These are phyloP conservation scores for Leptopilina myrica DNA, from an alignment of 2,888 invertebrate species.

Conservation along the genomic window DNA sequence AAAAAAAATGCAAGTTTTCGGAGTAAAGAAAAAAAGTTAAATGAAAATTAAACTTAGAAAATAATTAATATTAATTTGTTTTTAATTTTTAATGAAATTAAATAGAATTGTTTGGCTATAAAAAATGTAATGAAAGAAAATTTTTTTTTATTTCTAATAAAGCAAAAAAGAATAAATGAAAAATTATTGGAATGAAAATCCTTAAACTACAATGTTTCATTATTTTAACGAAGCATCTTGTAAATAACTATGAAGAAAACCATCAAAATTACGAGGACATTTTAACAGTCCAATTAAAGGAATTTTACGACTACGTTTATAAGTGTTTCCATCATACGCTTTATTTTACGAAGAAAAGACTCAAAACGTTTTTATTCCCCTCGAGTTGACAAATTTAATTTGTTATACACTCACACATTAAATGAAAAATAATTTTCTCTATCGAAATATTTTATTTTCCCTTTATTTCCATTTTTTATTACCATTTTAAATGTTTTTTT, in stretches of 20 bases:
- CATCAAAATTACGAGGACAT: conserved; percentile 23
- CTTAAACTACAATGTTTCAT: neutral
- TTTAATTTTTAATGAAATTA: no score
- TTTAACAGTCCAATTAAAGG: conserved; percentile 4
- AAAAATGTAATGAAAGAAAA: no score
- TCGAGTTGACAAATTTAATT: neutral
- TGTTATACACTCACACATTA: neutral
- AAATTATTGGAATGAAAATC: neutral
- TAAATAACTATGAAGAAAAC: conserved; percentile 15
- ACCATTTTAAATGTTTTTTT: no score
- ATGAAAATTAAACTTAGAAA: no score
- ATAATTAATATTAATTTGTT: no score
- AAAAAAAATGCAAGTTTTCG: no score
- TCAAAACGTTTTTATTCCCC: neutral
- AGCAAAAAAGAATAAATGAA: neutral
- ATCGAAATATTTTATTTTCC: no score
- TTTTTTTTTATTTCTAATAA: no score
- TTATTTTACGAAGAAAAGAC: conserved; percentile 9
- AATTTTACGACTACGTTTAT: conserved; percentile 1
- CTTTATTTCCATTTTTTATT: no score
- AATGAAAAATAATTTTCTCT: neutral
- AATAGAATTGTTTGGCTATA: no score
- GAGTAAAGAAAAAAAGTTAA: no score
- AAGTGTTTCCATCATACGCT: neutral
- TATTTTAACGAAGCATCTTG: conserved; percentile 1